Evolutionary conservation across 2,113 vertebrate genomes (phyloP).

Genomic region (Callithrix jacchus): DNA sequence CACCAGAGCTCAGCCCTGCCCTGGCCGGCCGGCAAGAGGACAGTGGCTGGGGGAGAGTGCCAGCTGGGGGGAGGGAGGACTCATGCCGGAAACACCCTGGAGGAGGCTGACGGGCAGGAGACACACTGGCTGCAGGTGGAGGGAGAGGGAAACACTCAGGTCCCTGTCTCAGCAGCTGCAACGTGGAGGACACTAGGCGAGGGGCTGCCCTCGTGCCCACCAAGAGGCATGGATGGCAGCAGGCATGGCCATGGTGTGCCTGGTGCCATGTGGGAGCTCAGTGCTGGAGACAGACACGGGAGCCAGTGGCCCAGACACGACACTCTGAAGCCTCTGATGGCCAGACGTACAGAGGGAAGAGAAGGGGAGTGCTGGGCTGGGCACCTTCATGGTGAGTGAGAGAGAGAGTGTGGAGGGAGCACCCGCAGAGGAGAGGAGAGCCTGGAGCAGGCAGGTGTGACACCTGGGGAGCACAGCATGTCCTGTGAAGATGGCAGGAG

Average conservation of each 20-base stretch:
- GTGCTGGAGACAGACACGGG: background rate
- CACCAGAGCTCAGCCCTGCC: background rate
- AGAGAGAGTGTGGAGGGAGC: background rate
- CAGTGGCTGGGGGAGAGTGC: background rate
- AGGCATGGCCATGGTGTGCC: no score
- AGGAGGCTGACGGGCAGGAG: background rate
- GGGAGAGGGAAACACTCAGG: background rate
- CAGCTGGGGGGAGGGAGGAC: background rate
- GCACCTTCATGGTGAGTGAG: rapidly evolving
- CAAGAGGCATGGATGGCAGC: background rate
- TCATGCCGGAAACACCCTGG: rapidly evolving
- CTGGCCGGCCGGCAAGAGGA: background rate
- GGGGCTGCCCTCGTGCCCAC: no score
- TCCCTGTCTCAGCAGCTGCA: no score
- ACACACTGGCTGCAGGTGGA: rapidly evolving
- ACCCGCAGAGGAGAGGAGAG: rapidly evolving
- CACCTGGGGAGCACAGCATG: background rate
- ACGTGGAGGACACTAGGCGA: background rate
- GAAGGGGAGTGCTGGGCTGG: background rate
- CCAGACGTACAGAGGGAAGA: background rate
- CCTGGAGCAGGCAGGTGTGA: background rate
- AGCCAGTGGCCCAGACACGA: background rate
- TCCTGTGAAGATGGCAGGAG: no score
- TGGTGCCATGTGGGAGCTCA: no score
- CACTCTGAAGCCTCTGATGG: rapidly evolving